Conservation (phyloP, 2,888 invertebrate species). For the Biston stratarius region DNA sequence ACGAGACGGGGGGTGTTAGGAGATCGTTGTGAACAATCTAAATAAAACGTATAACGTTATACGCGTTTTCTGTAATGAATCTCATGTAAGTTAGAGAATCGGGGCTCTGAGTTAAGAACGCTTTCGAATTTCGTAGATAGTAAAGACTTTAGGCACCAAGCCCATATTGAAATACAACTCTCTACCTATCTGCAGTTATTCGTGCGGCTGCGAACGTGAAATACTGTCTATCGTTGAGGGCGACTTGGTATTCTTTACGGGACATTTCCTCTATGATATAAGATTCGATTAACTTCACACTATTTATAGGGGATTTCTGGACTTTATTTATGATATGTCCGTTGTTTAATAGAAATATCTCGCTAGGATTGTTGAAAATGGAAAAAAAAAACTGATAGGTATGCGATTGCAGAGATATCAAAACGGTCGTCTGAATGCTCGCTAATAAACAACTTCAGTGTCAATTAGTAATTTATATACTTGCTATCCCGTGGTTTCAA, state of each 20-base stretch:
- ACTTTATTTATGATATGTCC: constrained; percentile 30
- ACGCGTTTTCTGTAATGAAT: too few species aligned
- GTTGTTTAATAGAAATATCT: constrained; percentile 20
- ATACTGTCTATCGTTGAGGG: constrained; percentile 60
- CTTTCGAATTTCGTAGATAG: neutral
- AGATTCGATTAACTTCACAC: constrained; percentile 72
- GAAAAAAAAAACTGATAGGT: neutral
- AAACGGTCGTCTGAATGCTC: too few species aligned
- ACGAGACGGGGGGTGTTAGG: too few species aligned
- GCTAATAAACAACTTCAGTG: too few species aligned
- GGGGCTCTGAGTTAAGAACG: too few species aligned
- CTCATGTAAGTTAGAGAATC: too few species aligned
- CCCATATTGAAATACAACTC: constrained; percentile 24
- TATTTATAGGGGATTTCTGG: constrained; percentile 33
- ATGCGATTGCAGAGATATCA: neutral
- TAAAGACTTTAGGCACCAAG: constrained; percentile 8
- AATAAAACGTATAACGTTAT: too few species aligned
- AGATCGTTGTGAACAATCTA: too few species aligned
- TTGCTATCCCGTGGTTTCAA: too few species aligned
- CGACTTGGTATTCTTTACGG: constrained; percentile 72
- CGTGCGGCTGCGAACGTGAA: constrained; percentile 58
- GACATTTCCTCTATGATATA: constrained; percentile 78
- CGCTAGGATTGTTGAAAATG: neutral
- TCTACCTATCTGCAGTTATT: constrained; percentile 42
- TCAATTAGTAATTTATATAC: too few species aligned